These are phyloP conservation scores for Aepyceros melampus DNA, from an alignment of 2,113 vertebrate species.

Conservation along the genomic window DNA sequence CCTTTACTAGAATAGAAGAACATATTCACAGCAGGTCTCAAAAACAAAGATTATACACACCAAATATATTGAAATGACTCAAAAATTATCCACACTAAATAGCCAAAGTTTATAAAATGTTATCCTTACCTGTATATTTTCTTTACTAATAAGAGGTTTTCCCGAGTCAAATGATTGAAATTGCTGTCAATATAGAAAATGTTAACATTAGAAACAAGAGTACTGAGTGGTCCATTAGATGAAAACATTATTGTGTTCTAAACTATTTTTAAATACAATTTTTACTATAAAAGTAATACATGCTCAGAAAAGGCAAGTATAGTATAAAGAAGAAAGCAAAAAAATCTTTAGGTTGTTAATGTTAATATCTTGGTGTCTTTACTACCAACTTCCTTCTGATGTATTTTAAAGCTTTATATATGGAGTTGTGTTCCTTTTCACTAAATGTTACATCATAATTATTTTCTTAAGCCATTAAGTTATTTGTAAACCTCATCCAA, in stretches of 20 bases:
- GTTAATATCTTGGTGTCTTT: neutral
- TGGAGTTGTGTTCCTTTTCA: neutral
- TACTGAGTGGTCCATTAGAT: neutral
- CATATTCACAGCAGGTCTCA: neutral
- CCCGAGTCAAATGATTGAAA: constrained; percentile 78
- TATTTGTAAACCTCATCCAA: neutral
- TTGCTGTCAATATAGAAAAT: constrained; percentile 68
- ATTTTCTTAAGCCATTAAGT: neutral
- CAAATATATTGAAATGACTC: neutral
- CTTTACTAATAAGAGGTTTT: constrained; percentile 67
- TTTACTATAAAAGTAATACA: constrained; percentile 1
- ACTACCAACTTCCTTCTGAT: neutral
- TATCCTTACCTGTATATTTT: constrained; percentile 81
- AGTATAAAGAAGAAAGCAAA: neutral
- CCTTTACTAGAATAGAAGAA: neutral
- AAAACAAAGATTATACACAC: neutral
- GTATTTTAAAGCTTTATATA: neutral
- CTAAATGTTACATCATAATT: neutral
- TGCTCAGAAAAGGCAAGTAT: neutral
- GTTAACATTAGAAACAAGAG: constrained; percentile 13
- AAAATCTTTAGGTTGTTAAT: neutral
- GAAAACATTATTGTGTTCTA: neutral
- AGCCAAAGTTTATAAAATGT: neutral
- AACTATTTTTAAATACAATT: constrained; percentile 1
- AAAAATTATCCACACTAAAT: neutral